Evolutionary conservation across 2,113 vertebrate species (phyloP).

Genomic region (Aythya baeri): DNA sequence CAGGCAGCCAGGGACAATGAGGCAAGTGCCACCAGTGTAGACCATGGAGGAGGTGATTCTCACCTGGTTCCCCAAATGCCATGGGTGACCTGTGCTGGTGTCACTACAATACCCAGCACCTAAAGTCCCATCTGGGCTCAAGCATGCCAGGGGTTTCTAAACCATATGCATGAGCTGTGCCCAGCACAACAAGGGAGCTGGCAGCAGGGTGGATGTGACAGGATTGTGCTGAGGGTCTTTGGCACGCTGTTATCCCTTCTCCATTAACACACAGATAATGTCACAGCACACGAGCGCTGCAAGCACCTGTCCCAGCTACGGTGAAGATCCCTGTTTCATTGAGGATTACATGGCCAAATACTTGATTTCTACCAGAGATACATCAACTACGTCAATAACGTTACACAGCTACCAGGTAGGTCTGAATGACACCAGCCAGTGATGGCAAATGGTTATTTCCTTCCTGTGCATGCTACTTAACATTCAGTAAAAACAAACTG

Average conservation of each 20-base stretch:
- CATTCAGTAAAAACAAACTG: not conserved
- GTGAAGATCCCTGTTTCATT: not conserved
- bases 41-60: not conserved
- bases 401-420: not conserved
- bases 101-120: not conserved
- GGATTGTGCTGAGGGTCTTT: not conserved
- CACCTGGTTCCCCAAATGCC: not conserved
- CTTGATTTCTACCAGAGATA: not conserved
- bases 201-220: not conserved
- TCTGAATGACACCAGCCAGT: not conserved
- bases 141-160: not conserved
- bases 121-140: not conserved
- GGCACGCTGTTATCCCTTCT: not conserved
- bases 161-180: no score
- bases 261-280: rapidly evolving
- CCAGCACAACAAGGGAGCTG: not conserved
- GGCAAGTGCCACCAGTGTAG: rapidly evolving
- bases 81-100: not conserved
- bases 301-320: not conserved
- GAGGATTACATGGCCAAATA: not conserved
- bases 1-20: not conserved
- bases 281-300: rapidly evolving
- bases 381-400: not conserved
- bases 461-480: not conserved
- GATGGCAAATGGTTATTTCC: not conserved